phyloP scores from a whole-genome alignment of 2,888 invertebrate species.

The Hydrotaea cyrtoneurina region DNA sequence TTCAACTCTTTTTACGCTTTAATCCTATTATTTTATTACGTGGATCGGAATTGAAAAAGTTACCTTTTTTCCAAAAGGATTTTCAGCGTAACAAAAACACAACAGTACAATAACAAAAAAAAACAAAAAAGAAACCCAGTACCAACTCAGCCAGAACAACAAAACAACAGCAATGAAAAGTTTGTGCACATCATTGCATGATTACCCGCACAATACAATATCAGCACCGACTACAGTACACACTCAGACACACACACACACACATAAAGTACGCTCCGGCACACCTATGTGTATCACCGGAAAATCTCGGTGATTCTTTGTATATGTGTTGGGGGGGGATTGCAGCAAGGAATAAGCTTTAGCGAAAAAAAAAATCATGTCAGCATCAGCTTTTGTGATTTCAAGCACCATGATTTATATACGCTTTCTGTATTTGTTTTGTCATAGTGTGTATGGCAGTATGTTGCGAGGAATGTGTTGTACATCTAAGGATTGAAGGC shows the following conservation, averaged over 20 bases:
- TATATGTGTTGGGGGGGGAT: neutral
- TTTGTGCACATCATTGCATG: slow-evolving; percentile 56
- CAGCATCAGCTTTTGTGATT: slow-evolving; percentile 26
- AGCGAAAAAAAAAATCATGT: slow-evolving; percentile 3
- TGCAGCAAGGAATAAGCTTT: neutral
- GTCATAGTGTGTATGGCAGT: no score
- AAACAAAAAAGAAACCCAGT: neutral
- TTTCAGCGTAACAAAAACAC: slow-evolving; percentile 38
- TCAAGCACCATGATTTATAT: slow-evolving; percentile 17
- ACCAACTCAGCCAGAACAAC: neutral
- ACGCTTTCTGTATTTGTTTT: neutral
- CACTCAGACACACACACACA: neutral
- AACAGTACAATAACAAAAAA: neutral
- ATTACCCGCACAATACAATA: neutral
- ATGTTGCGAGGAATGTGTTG: no score
- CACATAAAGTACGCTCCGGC: no score
- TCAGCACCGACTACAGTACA: neutral
- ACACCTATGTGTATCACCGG: no score
- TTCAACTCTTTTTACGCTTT: slow-evolving; percentile 69
- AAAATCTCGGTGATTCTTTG: neutral
- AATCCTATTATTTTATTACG: slow-evolving; percentile 75
- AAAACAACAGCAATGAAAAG: slow-evolving; percentile 15
- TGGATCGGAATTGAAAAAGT: slow-evolving; percentile 70
- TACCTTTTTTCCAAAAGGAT: slow-evolving; percentile 59
- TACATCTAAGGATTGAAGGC: neutral